Evolutionary conservation across 2,797 vertebrate genomes (phyloP), one percentile per base, ranked within the genome.

Genomic region (Halcyon smyrnensis): DNA sequence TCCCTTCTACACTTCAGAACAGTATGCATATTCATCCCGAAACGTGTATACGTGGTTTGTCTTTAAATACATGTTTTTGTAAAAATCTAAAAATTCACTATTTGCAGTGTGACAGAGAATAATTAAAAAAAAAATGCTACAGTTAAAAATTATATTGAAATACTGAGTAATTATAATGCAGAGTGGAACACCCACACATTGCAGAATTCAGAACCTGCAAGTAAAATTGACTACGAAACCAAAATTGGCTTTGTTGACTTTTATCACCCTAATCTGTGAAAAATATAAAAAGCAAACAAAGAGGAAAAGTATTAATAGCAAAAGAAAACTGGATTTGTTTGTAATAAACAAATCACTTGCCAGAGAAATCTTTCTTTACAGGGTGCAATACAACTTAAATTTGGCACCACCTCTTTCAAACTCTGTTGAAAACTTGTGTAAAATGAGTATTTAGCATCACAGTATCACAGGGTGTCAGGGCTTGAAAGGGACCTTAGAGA

Each of bases 241-340:
- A 60, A 60, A 96, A 90, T 23, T 89, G 43, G 34, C 39, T 84
- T 81, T 93, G 50, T 76, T 88, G 80, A 64, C 71, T 84, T 85
- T 73, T 76, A 74, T 63, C 2, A 1, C 34, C 50, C n/a, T 94
- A 67, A 64, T 89, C 46, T 67, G 43, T 4, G 6, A 87, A 41
- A 94, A 95, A 91, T 62, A 13, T 41, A 91, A 95, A 90, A 95
- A 70, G 12, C 13, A 91, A 84, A 84, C 59, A 90, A 77, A 68
- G 28, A 81, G 4, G 10, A 88, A 75, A 91, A 74, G 16, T 68
- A 74, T 74, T 68, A 87, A 93, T 37, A 90, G 63, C 43, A 79
- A 78, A 90, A 60, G 24, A 56, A 81, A 90, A 67, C 41, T 25
- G 32, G 23, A 71, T 87, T 77, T 89, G 51, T 43, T 88, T 79